These are phyloP conservation scores for Meliscaeva auricollis DNA, from an alignment of 2,888 invertebrate species.

Conservation along the genomic window DNA sequence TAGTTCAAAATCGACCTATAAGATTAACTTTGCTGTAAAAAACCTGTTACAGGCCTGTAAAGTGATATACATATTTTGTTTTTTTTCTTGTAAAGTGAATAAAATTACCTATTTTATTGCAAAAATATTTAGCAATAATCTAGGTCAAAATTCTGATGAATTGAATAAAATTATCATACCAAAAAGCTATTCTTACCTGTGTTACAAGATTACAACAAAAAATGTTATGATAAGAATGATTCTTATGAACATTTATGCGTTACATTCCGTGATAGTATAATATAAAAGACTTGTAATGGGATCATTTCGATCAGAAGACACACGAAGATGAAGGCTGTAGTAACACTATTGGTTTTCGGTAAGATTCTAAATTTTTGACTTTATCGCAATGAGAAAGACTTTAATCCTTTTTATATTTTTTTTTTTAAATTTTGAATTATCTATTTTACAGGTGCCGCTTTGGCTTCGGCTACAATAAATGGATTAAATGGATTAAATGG, in stretches of 20 bases:
- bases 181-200: neutral
- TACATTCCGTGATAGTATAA: neutral
- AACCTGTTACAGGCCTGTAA: too few relatives aligned
- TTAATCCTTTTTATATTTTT: neutral
- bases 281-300: conserved; percentile 14
- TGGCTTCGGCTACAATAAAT: neutral
- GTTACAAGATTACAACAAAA: neutral
- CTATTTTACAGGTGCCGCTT: neutral
- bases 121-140: conserved; percentile 7
- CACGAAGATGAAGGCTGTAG: neutral
- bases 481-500: neutral
- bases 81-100: neutral
- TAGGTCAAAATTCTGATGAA: conserved; percentile 16
- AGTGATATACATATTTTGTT: neutral
- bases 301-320: neutral
- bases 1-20: neutral
- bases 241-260: conserved; percentile 4
- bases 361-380: neutral
- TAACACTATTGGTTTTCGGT: neutral
- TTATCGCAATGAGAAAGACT: neutral
- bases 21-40: too few relatives aligned
- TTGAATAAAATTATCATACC: neutral
- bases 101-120: conserved; percentile 1
- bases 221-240: neutral
- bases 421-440: neutral